Evolutionary conservation across 2,113 vertebrate species (phyloP), one percentile per base, ranked within the genome.

Genomic region (Neotragus pygmaeus): DNA sequence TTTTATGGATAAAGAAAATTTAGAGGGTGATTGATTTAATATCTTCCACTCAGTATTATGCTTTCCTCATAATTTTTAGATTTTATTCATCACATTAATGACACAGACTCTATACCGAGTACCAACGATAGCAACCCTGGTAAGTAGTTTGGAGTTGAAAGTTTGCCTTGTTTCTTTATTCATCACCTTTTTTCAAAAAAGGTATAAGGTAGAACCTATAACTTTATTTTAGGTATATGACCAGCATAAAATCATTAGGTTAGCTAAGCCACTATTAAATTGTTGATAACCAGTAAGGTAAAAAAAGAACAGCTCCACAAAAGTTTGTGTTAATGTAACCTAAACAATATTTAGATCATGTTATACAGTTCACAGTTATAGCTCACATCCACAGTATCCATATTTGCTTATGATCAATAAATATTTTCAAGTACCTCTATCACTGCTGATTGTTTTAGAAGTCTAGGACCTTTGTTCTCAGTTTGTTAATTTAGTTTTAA

Each of bases 91-190:
- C 98, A 99, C 90, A 97, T 99, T 97, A 99, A 98, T 95, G 89
- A 99, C 70, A 99, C 99, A n/a, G 99, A 99, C 84, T 94, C 98
- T 80, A 97, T 99, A 55, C 99, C 99, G 96, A 99, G 99, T 86
- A 99, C 99, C 7, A 99, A 99, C 83, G 99, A 99, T 91, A 99
- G 99, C 92, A 98, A 99, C n/a, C 99, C 93, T 99, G 99, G 99
- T 99, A 98, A 98, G 99, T 97, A 94, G 6, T 58, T 94, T 86
- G 85, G 17, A 85, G 49, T 21, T 92, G 53, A n/a, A 28, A 66
- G n/a, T 89, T 70, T 78, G 57, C 7, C 85, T 81, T 85, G 28
- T 75, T 73, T 78, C 16, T 73, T 96, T 51, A 81, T 77, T 78
- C 30, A 23, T 58, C 3, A 28, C 17, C 23, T 78, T n/a, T 17